phyloP scores from a whole-genome alignment of 2,113 vertebrate genomes.

The Equus przewalskii region DNA sequence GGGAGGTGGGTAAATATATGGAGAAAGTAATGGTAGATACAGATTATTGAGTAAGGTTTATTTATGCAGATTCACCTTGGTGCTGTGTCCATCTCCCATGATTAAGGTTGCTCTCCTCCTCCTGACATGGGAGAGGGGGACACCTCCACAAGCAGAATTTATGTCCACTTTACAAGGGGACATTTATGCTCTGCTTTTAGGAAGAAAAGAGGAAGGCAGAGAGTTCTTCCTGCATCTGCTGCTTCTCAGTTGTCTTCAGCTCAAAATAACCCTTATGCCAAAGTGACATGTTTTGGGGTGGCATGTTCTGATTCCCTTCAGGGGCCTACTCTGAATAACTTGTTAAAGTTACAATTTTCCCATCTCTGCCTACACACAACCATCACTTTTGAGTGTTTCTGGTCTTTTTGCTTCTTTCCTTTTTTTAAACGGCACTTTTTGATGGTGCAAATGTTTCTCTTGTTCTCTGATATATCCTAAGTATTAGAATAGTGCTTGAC shows the following conservation, averaged over 20 bases:
- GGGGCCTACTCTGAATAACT: not conserved
- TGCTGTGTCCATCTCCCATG: not conserved
- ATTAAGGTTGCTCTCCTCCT: not conserved
- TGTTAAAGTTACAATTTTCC: not conserved
- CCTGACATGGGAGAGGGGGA: not conserved
- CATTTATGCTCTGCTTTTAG: not conserved
- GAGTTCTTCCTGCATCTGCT: not conserved
- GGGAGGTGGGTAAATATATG: not conserved
- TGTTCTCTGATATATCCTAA: not conserved
- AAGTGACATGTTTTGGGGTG: not conserved
- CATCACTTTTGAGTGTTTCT: not conserved
- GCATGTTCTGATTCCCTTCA: not conserved
- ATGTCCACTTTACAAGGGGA: not conserved
- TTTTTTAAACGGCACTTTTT: not conserved
- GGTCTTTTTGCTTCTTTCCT: no score
- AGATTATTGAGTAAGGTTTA: not conserved
- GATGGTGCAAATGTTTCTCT: not conserved
- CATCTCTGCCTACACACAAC: not conserved
- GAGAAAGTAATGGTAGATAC: not conserved
- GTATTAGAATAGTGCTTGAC: not conserved
- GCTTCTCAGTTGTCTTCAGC: not conserved
- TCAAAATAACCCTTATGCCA: not conserved
- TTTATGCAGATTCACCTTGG: not conserved
- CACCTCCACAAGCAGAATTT: not conserved
- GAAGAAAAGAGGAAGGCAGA: not conserved